These are phyloP conservation scores for Lochmaea crataegi DNA, from an alignment of 2,888 invertebrate genomes.

Conservation along the genomic window DNA sequence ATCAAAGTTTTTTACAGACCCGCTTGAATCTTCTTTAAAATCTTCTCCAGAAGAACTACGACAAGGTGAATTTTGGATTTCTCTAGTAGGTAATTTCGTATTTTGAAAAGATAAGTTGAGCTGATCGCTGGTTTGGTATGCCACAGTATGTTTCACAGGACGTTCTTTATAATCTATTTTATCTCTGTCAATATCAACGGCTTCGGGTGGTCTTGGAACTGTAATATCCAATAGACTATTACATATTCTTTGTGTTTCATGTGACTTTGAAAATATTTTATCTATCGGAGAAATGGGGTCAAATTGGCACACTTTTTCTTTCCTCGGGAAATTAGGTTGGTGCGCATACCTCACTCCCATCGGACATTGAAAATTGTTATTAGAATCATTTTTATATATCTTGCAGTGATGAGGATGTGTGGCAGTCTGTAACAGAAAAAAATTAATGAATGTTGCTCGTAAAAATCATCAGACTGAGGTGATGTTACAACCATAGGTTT, in stretches of 20 bases:
- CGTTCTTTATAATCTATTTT: not conserved
- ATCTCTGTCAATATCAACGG: constrained; percentile 4
- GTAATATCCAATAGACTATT: constrained; percentile 10
- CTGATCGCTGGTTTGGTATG: not conserved
- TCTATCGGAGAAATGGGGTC: not conserved
- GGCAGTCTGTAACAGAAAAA: constrained; percentile 40
- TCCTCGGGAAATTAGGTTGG: constrained; percentile 10
- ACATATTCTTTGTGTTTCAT: not conserved
- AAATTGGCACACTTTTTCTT: not conserved
- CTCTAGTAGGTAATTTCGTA: not conserved
- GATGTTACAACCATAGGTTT: too few species aligned
- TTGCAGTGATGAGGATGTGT: constrained; percentile 30
- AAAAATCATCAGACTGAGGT: too few species aligned
- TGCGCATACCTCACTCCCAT: constrained; percentile 34
- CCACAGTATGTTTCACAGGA: too few species aligned
- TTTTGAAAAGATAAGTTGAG: not conserved
- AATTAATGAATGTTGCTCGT: not conserved
- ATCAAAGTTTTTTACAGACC: not conserved
- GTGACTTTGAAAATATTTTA: not conserved
- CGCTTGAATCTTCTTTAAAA: constrained; percentile 17
- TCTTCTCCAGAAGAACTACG: not conserved
- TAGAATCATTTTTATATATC: constrained; percentile 54
- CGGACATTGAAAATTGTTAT: constrained; percentile 55
- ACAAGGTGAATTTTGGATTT: not conserved
- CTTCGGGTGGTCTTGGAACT: constrained; percentile 24